phyloP scores from a whole-genome alignment of 2,888 invertebrate species.

The Nemoura dubitans region DNA sequence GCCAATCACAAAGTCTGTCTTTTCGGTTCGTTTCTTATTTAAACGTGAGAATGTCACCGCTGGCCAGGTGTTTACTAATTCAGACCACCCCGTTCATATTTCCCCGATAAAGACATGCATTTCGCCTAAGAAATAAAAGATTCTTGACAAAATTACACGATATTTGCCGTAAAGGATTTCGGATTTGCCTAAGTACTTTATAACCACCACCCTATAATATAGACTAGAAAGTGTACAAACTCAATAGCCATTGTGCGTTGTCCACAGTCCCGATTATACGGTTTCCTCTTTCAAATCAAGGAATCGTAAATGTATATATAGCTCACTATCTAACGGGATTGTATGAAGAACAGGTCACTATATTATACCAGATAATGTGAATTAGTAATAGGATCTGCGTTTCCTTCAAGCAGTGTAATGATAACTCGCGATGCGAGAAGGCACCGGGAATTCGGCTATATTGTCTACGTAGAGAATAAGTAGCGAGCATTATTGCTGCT shows the following conservation, averaged over 20 bases:
- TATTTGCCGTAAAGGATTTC: background rate
- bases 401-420: background rate
- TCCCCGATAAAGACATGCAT: background rate
- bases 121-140: background rate
- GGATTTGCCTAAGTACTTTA: background rate
- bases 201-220: background rate
- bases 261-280: background rate
- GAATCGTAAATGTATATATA: background rate
- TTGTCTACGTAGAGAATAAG: background rate
- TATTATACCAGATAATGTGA: background rate
- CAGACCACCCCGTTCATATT: background rate
- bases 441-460: background rate
- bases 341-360: background rate
- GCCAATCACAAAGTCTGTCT: slow-evolving; percentile 24
- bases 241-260: background rate
- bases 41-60: slow-evolving; percentile 10
- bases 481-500: background rate
- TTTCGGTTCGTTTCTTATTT: slow-evolving; percentile 24
- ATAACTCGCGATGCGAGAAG: background rate
- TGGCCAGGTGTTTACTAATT: background rate
- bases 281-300: slow-evolving; percentile 5
- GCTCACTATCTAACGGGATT: slow-evolving; percentile 1
- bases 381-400: background rate
- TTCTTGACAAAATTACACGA: background rate
- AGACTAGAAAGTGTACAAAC: background rate